Base-by-base conservation (phyloP, 2,888 invertebrate genomes). In the Drosophila niveifrons region DNA sequence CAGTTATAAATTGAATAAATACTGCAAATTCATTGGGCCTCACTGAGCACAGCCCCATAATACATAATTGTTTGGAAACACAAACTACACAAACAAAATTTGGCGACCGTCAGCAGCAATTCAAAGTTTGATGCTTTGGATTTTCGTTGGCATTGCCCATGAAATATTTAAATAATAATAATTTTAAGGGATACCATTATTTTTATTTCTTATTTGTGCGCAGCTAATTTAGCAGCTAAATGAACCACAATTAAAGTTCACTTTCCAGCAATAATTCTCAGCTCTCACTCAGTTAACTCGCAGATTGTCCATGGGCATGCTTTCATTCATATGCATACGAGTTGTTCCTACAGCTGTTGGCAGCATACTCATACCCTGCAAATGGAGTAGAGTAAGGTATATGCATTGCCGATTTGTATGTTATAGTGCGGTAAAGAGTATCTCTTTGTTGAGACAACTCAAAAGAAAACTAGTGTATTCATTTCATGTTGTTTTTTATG, bases 281-380 rank as follows among this genome's bases (percentile, higher is more conserved):
- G 47, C 48, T 2, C 59, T 34, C 51, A 55, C n/a, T 43, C 46
- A 62, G 50, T 64, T 68, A 62, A 57, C 53, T 62, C 44, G 17
- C 34, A 34, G 39, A 29, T 28, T 51, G 46, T 73, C 47, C 23
- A 17, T 46, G 47, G 34, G 43, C 43, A 58, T 48, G 13, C 2
- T 41, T 41, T 57, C 50, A 48, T 72, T 39, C 64, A 62, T 63
- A 62, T 75, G 73, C 48, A 43, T 31, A 31, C 31, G 15, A 41
- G 2, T n/a, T 36, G 11, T 29, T 17, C 69, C 69, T 78, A 66
- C 80, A 76, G 80, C 68, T 82, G 71, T 73, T 76, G 67, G 69
- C 66, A 75, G 71, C 68, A 70, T 55, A 44, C 72, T 29, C 2
- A 46, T 36, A 44, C 55, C 55, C 55, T 56, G 18, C 9, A 34